Conservation (phyloP, 1,140 invertebrate genomes). For the Adelges cooleyi region DNA sequence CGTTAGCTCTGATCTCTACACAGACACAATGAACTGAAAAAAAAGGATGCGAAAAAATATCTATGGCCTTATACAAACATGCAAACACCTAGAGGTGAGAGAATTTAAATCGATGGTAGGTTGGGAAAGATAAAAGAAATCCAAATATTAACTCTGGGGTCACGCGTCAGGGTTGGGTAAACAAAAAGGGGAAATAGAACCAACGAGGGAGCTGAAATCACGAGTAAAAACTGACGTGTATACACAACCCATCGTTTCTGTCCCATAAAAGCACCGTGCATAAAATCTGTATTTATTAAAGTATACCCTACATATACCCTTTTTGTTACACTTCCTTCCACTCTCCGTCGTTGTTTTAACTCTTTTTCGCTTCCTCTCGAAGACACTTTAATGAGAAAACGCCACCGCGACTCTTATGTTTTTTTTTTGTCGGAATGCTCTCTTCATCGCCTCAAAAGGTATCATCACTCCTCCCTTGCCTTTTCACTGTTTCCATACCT, state of each 20-base stretch:
- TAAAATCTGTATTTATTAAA: constrained; percentile 18
- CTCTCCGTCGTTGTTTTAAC: too few relatives aligned
- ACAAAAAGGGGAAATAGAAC: background rate
- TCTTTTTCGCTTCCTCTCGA: background rate
- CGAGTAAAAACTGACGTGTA: background rate
- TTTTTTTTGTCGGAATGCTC: background rate
- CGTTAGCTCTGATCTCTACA: too few relatives aligned
- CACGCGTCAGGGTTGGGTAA: background rate
- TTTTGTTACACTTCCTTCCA: too few relatives aligned
- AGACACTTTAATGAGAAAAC: constrained; percentile 6
- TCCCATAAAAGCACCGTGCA: background rate
- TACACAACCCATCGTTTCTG: background rate
- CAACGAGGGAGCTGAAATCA: background rate
- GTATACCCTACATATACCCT: background rate
- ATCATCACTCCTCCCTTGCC: too few relatives aligned
- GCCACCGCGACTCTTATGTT: background rate
- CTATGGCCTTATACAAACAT: background rate
- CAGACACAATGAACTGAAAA: too few relatives aligned
- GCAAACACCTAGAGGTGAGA: background rate
- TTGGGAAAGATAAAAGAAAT: background rate
- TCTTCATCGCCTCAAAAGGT: background rate
- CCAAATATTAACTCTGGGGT: background rate
- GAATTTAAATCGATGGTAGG: background rate
- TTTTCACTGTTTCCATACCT: too few relatives aligned
- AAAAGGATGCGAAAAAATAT: background rate